A percentile compares a stretch with the other conserved stretches of the same genome.
Evolutionary conservation across 1,140 invertebrate genomes (phyloP).

Genomic region (Trichomalopsis sarcophagae): DNA sequence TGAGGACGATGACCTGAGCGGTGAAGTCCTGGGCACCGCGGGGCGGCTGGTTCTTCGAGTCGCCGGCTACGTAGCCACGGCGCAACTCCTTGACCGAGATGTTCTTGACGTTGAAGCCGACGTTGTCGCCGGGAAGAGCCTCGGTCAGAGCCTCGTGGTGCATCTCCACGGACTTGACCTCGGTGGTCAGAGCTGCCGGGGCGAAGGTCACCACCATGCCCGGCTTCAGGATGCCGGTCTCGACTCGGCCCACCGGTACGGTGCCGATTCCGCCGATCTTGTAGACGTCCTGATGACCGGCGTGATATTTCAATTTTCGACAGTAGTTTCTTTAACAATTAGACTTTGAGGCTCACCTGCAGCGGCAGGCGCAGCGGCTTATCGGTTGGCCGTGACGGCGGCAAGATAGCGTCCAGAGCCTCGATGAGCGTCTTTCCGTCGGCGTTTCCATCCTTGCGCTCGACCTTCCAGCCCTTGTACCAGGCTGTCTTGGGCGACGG

Average conservation of each 20-base stretch:
- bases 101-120: slow-evolving; percentile 99
- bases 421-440: slow-evolving; percentile 94
- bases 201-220: slow-evolving; percentile 99
- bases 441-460: slow-evolving; percentile 92
- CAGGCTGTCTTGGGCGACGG: slow-evolving; percentile 93
- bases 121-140: slow-evolving; percentile 97
- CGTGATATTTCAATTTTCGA: background rate
- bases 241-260: slow-evolving; percentile 96
- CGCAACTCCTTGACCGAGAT: slow-evolving; percentile 98
- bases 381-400: slow-evolving; percentile 95
- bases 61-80: slow-evolving; percentile 97
- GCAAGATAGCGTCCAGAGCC: slow-evolving; percentile 95
- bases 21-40: slow-evolving; percentile 93
- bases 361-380: slow-evolving; percentile 96
- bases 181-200: slow-evolving; percentile 94
- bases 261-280: slow-evolving; percentile 99
- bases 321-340: background rate
- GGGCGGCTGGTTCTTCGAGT: slow-evolving; percentile 96
- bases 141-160: slow-evolving; percentile 97
- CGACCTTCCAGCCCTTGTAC: slow-evolving; percentile 98
- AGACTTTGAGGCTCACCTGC: slow-evolving; percentile 76
- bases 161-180: slow-evolving; percentile 99
- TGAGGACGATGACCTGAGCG: slow-evolving; percentile 96
- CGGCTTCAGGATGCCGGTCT: slow-evolving; percentile 96
- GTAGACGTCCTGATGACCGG: slow-evolving; percentile 85